Evolutionary conservation across 2,888 invertebrate species (phyloP), one percentile per base, ranked within the genome.

Genomic region (Orchesella flavescens): DNA sequence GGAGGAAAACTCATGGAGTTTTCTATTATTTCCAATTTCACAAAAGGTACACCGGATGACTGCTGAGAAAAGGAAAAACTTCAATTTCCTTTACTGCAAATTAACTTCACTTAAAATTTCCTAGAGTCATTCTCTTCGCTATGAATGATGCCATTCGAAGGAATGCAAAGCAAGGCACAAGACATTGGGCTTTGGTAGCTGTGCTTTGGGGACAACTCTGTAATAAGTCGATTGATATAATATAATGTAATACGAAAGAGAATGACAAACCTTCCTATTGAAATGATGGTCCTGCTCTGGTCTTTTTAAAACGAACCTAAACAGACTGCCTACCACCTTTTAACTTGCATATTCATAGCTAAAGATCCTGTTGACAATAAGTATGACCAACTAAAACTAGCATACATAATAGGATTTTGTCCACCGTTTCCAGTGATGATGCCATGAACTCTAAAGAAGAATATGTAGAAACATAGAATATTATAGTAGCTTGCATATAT

Each of bases 11-110:
- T 13, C 15, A 63, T 17, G 15, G 66, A 80, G 80, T 68, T 74
- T 79, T 80, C 80, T 74, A 80, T 80, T 80, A 68, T 74, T 80
- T 68, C 80, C 74, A 73, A 68, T 66, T 80, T 80, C 57, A 74
- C 68, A 80, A 80, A 80, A 74, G 74, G 59, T 73, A 73, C 66
- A 74, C 80, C 80, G 80, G 80, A 80, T 80, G 80, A 68, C 73
- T 80, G 66, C 57, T 49, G 74, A 74, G 80, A 80, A 74, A 23
- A 61, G 73, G 80, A 80, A 80, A 80, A 80, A 80, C 80, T 80
- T 66, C 74, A 80, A 80, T 80, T 80, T 80, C 80, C 80, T 80
- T 80, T 80, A 80, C 80, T 80, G 80, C 80, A 80, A 80, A 80
- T 80, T 80, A 80, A 80, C 80, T 80, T 80, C 66, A 74, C 73